phyloP scores from a whole-genome alignment of 1,140 invertebrate genomes.

The Brachionus rubens region DNA sequence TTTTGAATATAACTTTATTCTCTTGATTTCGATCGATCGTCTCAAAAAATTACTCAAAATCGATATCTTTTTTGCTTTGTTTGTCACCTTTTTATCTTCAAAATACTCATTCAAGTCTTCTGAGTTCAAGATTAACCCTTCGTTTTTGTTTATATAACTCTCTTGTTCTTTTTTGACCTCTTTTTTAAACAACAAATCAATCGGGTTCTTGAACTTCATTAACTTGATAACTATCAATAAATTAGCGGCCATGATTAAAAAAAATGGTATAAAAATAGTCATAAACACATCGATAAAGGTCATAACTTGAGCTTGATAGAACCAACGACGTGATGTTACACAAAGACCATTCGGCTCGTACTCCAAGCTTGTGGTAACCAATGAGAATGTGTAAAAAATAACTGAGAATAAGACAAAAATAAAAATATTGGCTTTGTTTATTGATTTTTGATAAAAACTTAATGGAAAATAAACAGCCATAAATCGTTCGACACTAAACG shows the following conservation, averaged over 20 bases:
- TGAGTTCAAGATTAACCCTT: too few species aligned
- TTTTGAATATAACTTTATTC: constrained; percentile 11
- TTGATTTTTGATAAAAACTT: constrained; percentile 51
- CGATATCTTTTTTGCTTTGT: too few species aligned
- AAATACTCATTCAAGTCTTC: too few species aligned
- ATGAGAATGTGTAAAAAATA: constrained; percentile 50
- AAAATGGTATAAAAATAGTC: constrained; percentile 25
- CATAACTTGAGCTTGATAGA: neutral
- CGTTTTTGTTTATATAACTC: neutral
- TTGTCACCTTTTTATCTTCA: too few species aligned
- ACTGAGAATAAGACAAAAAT: constrained; percentile 48
- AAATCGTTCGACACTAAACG: constrained; percentile 58
- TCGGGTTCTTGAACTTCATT: neutral
- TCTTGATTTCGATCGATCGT: neutral
- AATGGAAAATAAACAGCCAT: constrained; percentile 56
- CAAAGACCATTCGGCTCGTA: neutral
- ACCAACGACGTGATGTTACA: neutral
- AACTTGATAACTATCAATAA: constrained; percentile 16
- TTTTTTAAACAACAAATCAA: neutral
- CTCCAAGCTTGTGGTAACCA: constrained; percentile 50
- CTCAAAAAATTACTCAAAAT: too few species aligned
- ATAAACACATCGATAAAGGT: neutral
- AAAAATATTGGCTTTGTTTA: constrained; percentile 49
- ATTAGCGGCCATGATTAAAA: neutral
- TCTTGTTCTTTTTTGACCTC: neutral